phyloP scores from a whole-genome alignment of 2,888 invertebrate species.

The Tachina grossa region DNA sequence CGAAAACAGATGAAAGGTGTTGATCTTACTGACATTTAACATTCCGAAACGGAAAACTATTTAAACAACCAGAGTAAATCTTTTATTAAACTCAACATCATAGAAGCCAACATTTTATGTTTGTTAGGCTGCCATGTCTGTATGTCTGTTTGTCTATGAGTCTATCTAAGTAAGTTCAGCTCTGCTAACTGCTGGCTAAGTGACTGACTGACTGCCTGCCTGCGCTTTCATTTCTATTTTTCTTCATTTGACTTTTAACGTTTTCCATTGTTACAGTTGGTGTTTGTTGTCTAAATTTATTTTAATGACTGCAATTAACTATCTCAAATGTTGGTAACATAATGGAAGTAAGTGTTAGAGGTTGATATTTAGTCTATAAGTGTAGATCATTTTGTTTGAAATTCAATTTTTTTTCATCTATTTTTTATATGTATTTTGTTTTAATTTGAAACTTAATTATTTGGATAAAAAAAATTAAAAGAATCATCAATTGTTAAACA shows the following conservation, averaged over 20 bases:
- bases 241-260: constrained; percentile 39
- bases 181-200: constrained; percentile 34
- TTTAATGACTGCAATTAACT: constrained; percentile 39
- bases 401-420: background rate
- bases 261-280: background rate
- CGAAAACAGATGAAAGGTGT: background rate
- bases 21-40: constrained; percentile 55
- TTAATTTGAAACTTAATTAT: constrained; percentile 9
- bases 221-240: constrained; percentile 56
- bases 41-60: constrained; percentile 1
- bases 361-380: constrained; percentile 16
- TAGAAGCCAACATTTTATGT: background rate
- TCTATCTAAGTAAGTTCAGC: constrained; percentile 37
- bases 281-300: constrained; percentile 32
- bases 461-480: constrained; percentile 5
- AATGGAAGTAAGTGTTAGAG: constrained; percentile 44
- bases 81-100: background rate
- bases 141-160: constrained; percentile 9
- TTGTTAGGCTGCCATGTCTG: background rate
- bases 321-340: constrained; percentile 28
- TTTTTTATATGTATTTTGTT: background rate
- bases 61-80: constrained; percentile 10
- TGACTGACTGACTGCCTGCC: constrained; percentile 2
- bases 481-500: constrained; percentile 1
- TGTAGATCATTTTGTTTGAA: background rate